A percentile compares a stretch with the other conserved stretches of the same genome.
Evolutionary conservation across 2,888 invertebrate species (phyloP).

Genomic region (Alloscopus bannaensis): DNA sequence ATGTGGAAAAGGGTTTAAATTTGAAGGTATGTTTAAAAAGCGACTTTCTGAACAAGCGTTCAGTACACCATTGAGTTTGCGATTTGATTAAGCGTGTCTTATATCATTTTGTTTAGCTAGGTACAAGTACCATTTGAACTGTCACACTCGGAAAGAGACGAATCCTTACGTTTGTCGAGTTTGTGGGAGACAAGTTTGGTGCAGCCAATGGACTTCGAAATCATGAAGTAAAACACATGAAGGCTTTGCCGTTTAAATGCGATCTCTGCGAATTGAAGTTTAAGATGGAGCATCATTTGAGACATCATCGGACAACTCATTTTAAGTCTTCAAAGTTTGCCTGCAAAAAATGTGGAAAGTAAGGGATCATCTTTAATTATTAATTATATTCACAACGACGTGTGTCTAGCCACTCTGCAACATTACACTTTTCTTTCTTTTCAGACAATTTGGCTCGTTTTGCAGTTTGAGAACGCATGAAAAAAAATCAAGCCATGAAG

Average conservation of each 20-base stretch:
- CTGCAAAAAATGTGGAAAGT: conserved; percentile 1
- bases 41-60: not conserved
- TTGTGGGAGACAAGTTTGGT: not conserved
- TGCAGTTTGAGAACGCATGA: conserved; percentile 1
- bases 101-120: not conserved
- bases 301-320: conserved; percentile 2
- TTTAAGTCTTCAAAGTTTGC: not conserved
- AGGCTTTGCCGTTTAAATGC: not conserved
- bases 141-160: not conserved
- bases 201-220: not conserved
- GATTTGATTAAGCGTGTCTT: not conserved
- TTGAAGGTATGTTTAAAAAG: too few species aligned
- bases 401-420: not conserved
- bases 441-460: not conserved
- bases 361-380: not conserved
- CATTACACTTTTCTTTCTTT: not conserved
- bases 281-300: conserved; percentile 4
- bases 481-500: not conserved
- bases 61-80: not conserved
- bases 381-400: not conserved
- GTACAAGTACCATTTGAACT: not conserved
- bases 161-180: not conserved
- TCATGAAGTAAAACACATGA: conserved; percentile 1
- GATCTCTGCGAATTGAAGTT: not conserved
- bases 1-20: too few species aligned